Percentiles rank a stretch among this genome's conserved stretches.
Evolutionary conservation across 2,888 invertebrate species (phyloP).

Genomic region (Aplocera efformata): DNA sequence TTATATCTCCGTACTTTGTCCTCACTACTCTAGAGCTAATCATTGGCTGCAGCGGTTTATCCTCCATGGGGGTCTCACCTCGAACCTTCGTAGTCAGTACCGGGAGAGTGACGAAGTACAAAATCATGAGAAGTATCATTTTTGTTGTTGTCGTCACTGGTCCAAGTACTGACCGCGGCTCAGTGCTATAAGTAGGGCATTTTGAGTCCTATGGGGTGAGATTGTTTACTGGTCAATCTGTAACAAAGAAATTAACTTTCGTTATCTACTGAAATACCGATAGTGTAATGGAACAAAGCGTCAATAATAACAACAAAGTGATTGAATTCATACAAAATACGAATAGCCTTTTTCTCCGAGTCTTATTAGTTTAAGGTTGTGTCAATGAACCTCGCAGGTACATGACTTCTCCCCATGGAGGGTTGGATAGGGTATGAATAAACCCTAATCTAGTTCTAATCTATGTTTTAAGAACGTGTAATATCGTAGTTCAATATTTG

Average conservation of each 20-base stretch:
- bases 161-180: conserved; percentile 50
- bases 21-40: conserved; percentile 91
- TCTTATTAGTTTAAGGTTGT: too few relatives aligned
- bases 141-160: conserved; percentile 64
- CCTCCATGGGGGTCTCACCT: conserved; percentile 75
- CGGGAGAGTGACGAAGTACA: conserved; percentile 75
- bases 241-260: conserved; percentile 42
- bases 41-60: conserved; percentile 66
- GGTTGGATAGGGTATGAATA: too few relatives aligned
- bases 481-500: too few relatives aligned
- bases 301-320: too few relatives aligned
- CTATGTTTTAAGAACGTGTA: too few relatives aligned
- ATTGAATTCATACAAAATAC: too few relatives aligned
- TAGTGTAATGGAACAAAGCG: too few relatives aligned
- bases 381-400: too few relatives aligned
- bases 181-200: conserved; percentile 74
- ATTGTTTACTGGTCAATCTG: conserved; percentile 65
- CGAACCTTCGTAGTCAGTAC: conserved; percentile 67
- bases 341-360: too few relatives aligned
- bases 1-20: conserved; percentile 93
- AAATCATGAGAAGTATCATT: conserved; percentile 68
- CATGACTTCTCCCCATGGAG: too few relatives aligned
- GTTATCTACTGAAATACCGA: not conserved
- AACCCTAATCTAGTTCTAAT: too few relatives aligned
- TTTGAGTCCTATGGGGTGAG: conserved; percentile 42